Evolutionary conservation across 2,113 vertebrate genomes (phyloP).

Genomic region (Bucco capensis): DNA sequence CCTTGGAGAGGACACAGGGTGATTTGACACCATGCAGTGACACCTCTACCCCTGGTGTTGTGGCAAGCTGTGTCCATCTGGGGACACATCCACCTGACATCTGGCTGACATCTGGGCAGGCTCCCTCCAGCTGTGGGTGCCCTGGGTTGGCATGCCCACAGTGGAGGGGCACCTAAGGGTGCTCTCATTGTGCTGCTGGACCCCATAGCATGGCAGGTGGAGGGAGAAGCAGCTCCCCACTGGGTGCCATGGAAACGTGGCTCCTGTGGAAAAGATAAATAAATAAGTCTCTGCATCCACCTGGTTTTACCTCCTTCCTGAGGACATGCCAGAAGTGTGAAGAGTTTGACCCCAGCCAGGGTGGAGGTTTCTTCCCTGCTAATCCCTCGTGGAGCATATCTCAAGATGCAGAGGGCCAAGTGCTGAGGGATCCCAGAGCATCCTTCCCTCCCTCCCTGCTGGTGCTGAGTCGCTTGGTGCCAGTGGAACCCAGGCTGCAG

Average conservation of each 20-base stretch:
- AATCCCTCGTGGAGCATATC: accelerated
- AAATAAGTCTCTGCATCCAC: conserved; percentile 24
- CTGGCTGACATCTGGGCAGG: not conserved
- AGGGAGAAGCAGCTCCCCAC: conserved; percentile 34
- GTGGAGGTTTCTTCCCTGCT: not conserved
- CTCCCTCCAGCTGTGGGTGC: not conserved
- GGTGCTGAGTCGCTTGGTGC: not conserved
- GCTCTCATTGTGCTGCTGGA: accelerated
- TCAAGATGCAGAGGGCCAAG: accelerated
- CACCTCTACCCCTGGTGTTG: accelerated
- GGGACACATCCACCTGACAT: not conserved
- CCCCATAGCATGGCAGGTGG: not conserved
- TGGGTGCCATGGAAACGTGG: conserved; percentile 72
- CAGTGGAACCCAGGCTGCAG: accelerated
- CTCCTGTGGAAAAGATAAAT: not conserved
- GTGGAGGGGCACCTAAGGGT: accelerated
- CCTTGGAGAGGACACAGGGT: accelerated
- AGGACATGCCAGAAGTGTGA: conserved; percentile 33
- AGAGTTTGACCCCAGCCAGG: not conserved
- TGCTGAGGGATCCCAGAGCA: not conserved
- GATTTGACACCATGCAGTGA: accelerated
- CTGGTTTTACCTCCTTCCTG: conserved; percentile 24
- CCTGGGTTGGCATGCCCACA: accelerated
- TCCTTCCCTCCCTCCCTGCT: not conserved
- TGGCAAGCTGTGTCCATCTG: too few species aligned